Evolutionary conservation across 2,888 invertebrate species (phyloP), one percentile per base, ranked within the genome.

Genomic region (Drosophila fulvimacula): DNA sequence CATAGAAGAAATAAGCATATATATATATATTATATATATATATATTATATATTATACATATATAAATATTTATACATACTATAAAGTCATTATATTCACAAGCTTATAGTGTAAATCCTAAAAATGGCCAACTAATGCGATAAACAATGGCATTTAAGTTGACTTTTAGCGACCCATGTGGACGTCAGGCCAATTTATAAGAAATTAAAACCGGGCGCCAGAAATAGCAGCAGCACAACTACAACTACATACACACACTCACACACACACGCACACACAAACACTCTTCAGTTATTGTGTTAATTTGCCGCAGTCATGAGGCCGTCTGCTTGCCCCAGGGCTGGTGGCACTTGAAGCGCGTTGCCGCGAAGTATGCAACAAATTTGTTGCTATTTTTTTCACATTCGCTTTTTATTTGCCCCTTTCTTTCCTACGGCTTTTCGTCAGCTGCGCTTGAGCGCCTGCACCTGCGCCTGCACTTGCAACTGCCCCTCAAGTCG

Each of bases 261-360:
- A 11, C 17, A 5, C 48, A n/a, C 38, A 24, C 39, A 17, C 58
- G 49, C 24, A 6, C 57, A 4, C 46, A 1, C 48, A 2, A 39
- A 17, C 57, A 32, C 57, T 63, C 56, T 51, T 63, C 86, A 86
- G 81, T 76, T 81, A 69, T 87, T 82, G 84, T 87, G 84, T 85
- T 88, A 87, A 85, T 85, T 88, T 89, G 87, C 87, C 72, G 68
- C 79, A 87, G 87, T 79, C 82, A 84, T 81, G 89, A 79, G 80
- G 69, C 72, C 55, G 59, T 7, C 48, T 48, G 42, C 30, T 41
- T 56, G 46, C 42, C 51, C 49, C 19, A 9, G 17, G 39, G 63
- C 69, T 41, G 41, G 56, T 44, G 59, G 71, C 69, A 80, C 78
- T 78, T 78, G 73, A 82, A 71, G 82, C 85, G 85, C 76, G 81